Base-by-base conservation (phyloP, 37 sponge, comb jelly and placozoan species). In the Beroe ovata region DNA sequence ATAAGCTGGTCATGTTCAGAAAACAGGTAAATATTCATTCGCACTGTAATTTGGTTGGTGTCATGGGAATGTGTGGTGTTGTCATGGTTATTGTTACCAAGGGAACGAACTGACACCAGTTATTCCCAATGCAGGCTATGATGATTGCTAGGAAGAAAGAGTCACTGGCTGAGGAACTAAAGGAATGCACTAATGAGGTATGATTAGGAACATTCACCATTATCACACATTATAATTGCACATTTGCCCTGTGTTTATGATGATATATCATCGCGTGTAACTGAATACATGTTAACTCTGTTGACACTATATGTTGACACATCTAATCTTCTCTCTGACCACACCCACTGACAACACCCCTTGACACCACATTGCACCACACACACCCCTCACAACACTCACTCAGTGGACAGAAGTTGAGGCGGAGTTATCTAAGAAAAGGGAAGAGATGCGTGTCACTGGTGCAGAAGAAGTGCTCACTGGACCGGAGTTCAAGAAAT, bases 1-100 rank as follows among this genome's bases (percentile, higher is more conserved):
- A 96, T 64, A 96, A 96, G 38, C 89, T 99, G 42, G 90, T 92
- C n/a, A 89, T 99, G 59, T 96, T 96, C 72, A 71, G 99, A 29
- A 97, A 99, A 90, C 97, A 90, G 90, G 90, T 89, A 88, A 8
- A 62, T 58, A 11, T 58, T 58, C 18, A 18, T 58, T n/a, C n/a
- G n/a, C n/a, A n/a, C n/a, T n/a, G n/a, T n/a, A n/a, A n/a, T n/a
- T n/a, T n/a, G n/a, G n/a, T n/a, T n/a, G n/a, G n/a, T n/a, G n/a
- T n/a, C n/a, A n/a, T n/a, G n/a, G n/a, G n/a, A n/a, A n/a, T n/a
- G n/a, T n/a, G n/a, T n/a, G n/a, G n/a, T n/a, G n/a, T n/a, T n/a
- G n/a, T n/a, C n/a, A n/a, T n/a, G n/a, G n/a, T n/a, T n/a, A n/a
- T n/a, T n/a, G n/a, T n/a, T n/a, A n/a, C n/a, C n/a, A 47, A 16